Base-by-base conservation (phyloP, 2,113 vertebrate genomes). In the Corydoras maculifer region DNA sequence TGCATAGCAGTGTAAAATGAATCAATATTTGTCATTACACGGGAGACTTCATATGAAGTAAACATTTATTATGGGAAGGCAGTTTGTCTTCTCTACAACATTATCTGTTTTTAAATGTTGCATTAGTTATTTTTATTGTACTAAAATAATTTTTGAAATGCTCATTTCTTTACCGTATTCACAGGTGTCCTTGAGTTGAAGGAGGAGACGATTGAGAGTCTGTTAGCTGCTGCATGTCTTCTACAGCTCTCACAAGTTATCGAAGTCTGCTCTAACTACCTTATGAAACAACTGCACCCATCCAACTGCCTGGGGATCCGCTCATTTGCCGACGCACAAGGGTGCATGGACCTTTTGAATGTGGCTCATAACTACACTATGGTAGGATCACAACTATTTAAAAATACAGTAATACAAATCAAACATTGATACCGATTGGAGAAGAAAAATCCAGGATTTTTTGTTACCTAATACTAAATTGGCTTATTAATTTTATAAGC, bases 301-400 rank as follows among this genome's bases (percentile, higher is more conserved):
- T 98, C 96, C 77, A 99, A 98, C 82, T 99, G 97, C 83, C 86
- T 99, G 83, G 95, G 97, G 8, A 99, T 99, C 69, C 91, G 92
- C 58, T 97, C 95, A 2, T 99, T 99, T 7, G 97, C 93, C 62
- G 96, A 99, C 0, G 93, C 94, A 58, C 97, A 99, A 81, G 97
- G 96, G 62, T 99, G 96, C 78, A 67, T 87, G 11, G 92, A 97
- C 76, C 90, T 99, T 64, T 88, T 97, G 43, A 96, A 89, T n/a
- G 93, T 95, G 84, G 95, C 97, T 15, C 94, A 99, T 78, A 93
- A 85, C 0, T 99, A 96, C 81, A 98, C 95, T 1, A 98, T 94
- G 94, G 97, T 99, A 94, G 86, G 81, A 54, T 0, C 0, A 10
- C n/a, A 2, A 9, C 43, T 59, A 14, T 72, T n/a, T 18, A 50